These are phyloP conservation scores for Bungarus multicinctus DNA, from an alignment of 2,113 vertebrate species.

Conservation along the genomic window DNA sequence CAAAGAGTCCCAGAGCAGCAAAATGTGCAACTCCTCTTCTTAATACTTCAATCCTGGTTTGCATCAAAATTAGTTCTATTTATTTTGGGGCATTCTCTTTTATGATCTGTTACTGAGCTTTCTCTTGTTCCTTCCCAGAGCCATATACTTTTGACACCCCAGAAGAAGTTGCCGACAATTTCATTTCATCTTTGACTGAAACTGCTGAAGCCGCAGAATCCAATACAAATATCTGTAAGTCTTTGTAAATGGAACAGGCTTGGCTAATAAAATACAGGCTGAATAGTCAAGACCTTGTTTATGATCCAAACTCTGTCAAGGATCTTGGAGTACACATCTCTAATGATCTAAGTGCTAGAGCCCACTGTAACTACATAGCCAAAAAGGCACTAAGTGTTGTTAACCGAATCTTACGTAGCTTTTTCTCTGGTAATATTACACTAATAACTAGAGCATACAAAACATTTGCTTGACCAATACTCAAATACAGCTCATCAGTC, in stretches of 20 bases:
- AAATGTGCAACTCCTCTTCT: background rate
- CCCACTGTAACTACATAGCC: too few relatives aligned
- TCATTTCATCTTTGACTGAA: conserved; percentile 77
- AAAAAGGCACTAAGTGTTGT: too few relatives aligned
- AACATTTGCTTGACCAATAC: too few relatives aligned
- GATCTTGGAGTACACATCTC: too few relatives aligned
- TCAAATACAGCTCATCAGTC: too few relatives aligned
- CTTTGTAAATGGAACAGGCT: background rate
- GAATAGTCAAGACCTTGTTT: too few relatives aligned
- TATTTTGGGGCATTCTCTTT: background rate
- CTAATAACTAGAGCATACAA: too few relatives aligned
- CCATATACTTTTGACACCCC: conserved; percentile 75
- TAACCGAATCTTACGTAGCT: too few relatives aligned
- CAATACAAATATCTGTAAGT: conserved; percentile 34
- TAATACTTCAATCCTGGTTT: background rate
- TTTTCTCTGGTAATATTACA: too few relatives aligned
- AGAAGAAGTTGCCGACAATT: conserved; percentile 67
- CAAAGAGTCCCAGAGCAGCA: background rate
- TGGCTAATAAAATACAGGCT: too few relatives aligned
- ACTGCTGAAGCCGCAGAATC: conserved; percentile 70
- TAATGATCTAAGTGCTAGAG: too few relatives aligned
- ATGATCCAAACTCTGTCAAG: too few relatives aligned
- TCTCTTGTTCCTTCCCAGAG: conserved; percentile 48
- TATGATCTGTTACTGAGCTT: background rate
- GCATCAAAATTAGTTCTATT: background rate